Base-by-base conservation (phyloP, 2,113 vertebrate species). In the Willisornis vidua region DNA sequence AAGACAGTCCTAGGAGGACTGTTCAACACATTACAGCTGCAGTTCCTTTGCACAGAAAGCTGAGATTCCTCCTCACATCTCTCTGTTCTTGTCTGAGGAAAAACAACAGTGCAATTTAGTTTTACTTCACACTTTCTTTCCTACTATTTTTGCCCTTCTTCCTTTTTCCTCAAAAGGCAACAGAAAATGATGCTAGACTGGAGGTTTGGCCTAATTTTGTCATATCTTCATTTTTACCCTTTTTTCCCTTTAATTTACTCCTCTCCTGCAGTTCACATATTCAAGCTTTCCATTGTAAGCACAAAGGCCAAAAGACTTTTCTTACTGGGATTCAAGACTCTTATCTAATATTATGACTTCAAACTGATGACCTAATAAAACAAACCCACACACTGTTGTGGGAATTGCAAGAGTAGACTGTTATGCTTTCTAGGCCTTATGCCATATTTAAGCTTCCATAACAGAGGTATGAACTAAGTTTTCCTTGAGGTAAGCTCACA, bases 341-440 rank as follows among this genome's bases (percentile, higher is more conserved):
- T 96, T 79, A 76, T 72, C 81, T 85, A 73, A 87, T 82, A 58
- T 29, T 61, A 43, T 51, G 45, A 71, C 24, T 93, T 82, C 52
- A 78, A 94, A 81, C 48, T 61, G 28, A 76, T 92, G 81, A 89
- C 43, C 31, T 91, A 82, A 91, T 87, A 87, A 97, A 95, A 76
- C 54, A 95, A 95, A 80, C 72, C 25, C 26, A 77, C 14, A 59
- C 78, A 81, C 89, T 39, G 29, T 75, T 68, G 81, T 54, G 67
- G 89, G 66, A 91, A 66, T 16, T 37, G 9, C 55, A 85, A 46
- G 29, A 81, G 23, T 22, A 63, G 33, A 72, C 23, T 68, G 45
- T 61, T 76, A 52, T 18, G 24, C 9, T 91, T 85, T 93, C 54
- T 76, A 82, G 49, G 58, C 51, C 28, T 62, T 25, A 31, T 89